phyloP scores from a whole-genome alignment of 2,797 vertebrate genomes.

The Diplodus puntazzo region DNA sequence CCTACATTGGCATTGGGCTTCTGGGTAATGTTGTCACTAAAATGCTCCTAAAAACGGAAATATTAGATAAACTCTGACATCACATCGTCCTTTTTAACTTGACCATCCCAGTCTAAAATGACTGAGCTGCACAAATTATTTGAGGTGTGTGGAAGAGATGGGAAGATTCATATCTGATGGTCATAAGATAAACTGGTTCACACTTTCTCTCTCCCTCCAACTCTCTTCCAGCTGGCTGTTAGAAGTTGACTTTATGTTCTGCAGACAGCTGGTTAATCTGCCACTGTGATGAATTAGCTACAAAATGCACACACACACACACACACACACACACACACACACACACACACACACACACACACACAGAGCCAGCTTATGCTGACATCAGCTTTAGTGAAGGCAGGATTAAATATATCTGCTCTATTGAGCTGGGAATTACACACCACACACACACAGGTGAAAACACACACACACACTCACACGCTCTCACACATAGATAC shows the following conservation, averaged over 20 bases:
- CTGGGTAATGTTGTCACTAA: background rate
- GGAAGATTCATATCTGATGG: background rate
- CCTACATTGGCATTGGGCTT: background rate
- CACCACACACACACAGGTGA: conserved; percentile 1
- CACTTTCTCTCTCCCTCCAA: conserved; percentile 7
- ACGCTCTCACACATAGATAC: background rate
- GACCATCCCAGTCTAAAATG: background rate
- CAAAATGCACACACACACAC: conserved; percentile 32
- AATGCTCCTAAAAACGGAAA: too few relatives aligned
- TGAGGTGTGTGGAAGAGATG: too few relatives aligned
- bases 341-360: conserved; percentile 23
- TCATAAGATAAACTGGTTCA: conserved; percentile 9
- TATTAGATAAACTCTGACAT: too few relatives aligned
- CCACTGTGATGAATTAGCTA: conserved; percentile 70
- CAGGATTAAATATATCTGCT: conserved; percentile 79
- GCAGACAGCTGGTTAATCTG: conserved; percentile 73
- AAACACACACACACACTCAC: conserved; percentile 7
- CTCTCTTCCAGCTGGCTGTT: conserved; percentile 56
- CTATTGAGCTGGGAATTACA: conserved; percentile 73
- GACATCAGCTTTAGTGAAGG: conserved; percentile 69
- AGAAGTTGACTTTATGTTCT: conserved; percentile 54
- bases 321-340: background rate
- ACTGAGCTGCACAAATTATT: background rate
- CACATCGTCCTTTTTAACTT: too few relatives aligned
- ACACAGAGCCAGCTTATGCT: conserved; percentile 68